A percentile compares a stretch with the other conserved stretches of the same genome.
Conservation (phyloP, 2,113 vertebrate genomes). For the Calyptomena viridis region DNA sequence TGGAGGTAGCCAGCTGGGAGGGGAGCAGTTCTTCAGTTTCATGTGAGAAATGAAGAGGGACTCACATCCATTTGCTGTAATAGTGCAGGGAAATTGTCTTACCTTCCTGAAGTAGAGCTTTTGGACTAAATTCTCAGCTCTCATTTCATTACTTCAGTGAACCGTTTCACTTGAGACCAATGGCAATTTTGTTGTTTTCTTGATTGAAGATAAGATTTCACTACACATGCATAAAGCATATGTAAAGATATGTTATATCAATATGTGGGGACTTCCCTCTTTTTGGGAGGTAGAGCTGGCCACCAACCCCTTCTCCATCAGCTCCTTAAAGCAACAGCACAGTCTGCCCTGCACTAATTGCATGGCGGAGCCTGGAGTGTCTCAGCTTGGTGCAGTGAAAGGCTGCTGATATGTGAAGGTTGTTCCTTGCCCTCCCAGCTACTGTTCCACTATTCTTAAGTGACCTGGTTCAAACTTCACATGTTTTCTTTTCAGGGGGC, state of each 20-base stretch:
- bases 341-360: accelerated
- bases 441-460: not conserved
- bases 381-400: not conserved
- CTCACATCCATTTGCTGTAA: not conserved
- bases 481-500: not conserved
- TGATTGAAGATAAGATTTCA: not conserved
- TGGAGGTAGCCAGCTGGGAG: not conserved
- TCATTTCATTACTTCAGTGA: not conserved
- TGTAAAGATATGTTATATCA: not conserved
- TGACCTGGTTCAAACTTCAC: not conserved
- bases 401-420: accelerated
- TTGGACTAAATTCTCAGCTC: not conserved
- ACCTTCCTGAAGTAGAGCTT: not conserved
- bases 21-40: not conserved
- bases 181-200: not conserved
- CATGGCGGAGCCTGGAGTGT: not conserved
- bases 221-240: accelerated
- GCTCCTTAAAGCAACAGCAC: accelerated
- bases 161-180: not conserved
- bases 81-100: not conserved
- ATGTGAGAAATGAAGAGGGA: not conserved
- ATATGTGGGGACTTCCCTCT: not conserved
- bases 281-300: not conserved
- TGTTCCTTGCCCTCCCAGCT: not conserved
- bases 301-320: not conserved